A percentile compares a stretch with the other conserved stretches of the same genome.
phyloP scores from a whole-genome alignment of 1,140 invertebrate genomes.

The Monochamus saltuarius region DNA sequence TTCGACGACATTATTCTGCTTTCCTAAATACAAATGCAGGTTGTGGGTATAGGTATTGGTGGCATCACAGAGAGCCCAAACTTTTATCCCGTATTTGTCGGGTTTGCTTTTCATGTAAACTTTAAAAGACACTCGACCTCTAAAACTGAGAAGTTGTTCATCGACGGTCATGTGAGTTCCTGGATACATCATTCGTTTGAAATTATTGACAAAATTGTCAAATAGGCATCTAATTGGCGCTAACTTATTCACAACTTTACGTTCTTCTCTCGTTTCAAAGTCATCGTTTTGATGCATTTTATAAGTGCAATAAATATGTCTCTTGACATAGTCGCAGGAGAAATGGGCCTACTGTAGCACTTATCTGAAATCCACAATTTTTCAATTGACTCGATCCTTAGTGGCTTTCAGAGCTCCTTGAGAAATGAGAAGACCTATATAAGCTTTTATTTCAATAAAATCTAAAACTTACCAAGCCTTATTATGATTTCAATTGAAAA shows the following conservation, averaged over 20 bases:
- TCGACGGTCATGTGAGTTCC: slow-evolving; percentile 42
- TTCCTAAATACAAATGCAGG: slow-evolving; percentile 30
- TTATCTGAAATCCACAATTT: not conserved
- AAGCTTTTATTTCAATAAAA: not conserved
- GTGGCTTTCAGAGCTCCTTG: not conserved
- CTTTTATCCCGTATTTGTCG: slow-evolving; percentile 53
- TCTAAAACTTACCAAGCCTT: too few relatives aligned
- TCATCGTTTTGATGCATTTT: not conserved
- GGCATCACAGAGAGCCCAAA: slow-evolving; percentile 31
- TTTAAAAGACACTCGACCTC: slow-evolving; percentile 42
- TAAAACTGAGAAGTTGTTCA: slow-evolving; percentile 47
- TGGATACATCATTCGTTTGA: slow-evolving; percentile 37
- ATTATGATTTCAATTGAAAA: too few relatives aligned
- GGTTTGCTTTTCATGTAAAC: slow-evolving; percentile 53
- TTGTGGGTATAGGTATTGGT: slow-evolving; percentile 22
- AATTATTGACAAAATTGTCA: slow-evolving; percentile 31
- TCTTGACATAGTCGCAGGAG: not conserved
- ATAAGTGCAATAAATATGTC: not conserved
- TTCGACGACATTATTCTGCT: slow-evolving; percentile 20
- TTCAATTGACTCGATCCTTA: not conserved
- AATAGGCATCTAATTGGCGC: slow-evolving; percentile 44
- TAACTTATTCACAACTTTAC: slow-evolving; percentile 43
- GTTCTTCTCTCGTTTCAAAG: too few relatives aligned
- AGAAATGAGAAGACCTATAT: not conserved
- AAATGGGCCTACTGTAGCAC: not conserved